Base-by-base conservation (phyloP, 1,140 invertebrate species). In the Drosophila subpulchrella region DNA sequence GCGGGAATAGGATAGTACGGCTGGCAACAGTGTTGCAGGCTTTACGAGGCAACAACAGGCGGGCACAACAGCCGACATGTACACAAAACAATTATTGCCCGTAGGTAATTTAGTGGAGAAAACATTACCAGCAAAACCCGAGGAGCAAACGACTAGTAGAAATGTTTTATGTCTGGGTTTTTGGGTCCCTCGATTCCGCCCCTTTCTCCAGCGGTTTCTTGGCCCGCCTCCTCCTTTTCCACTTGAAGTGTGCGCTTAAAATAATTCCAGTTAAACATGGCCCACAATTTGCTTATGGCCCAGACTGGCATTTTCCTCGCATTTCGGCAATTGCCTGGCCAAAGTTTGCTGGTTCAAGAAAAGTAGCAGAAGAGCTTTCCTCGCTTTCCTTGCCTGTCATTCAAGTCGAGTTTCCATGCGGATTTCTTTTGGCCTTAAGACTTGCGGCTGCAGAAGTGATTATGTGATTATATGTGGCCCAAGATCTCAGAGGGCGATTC, bases 11-110 rank as follows among this genome's bases (percentile, higher is more conserved):
- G 7, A n/a, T 27, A 10, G 55, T 65, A 50, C 44, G 48, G 59
- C 24, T 5, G 46, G 38, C 30, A 71, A 71, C 67, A 71, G 50
- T 71, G 65, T 71, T 58, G 67, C 67, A 20, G 41, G 53, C 65
- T 71, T 71, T 70, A 71, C 34, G 67, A 56, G 67, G 48, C 48
- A 55, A 47, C 58, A 63, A 47, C 15, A 61, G 27, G 56, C 27
- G 47, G 15, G 42, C 30, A 46, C 63, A 41, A 56, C 65, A 53
- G 38, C 50, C 46, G 48, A 63, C 75, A 80, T 89, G 85, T 78
- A 81, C 74, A 84, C 73, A 81, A 84, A 86, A 89, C 84, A 89
- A 89, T 89, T 89, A 89, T 81, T 66, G 81, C 84, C 81, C 53
- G 74, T 78, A 85, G 82, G 78, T 85, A 86, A 85, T 85, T 86